A percentile compares a stretch with the other conserved stretches of the same genome.
These are phyloP conservation scores for Leucoptera coffeella DNA, from an alignment of 2,888 invertebrate genomes.

Conservation along the genomic window DNA sequence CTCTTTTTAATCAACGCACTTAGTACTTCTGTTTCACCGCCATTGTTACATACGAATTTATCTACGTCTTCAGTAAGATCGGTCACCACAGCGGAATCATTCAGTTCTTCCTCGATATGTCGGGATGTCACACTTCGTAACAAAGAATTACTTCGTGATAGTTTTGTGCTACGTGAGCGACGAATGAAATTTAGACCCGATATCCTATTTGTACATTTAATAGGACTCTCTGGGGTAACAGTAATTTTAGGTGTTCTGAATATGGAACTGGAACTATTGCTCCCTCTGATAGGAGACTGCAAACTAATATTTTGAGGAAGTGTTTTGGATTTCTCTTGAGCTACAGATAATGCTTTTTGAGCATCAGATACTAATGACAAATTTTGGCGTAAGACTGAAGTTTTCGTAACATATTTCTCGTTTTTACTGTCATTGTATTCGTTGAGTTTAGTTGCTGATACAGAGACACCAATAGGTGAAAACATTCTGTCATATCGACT, in stretches of 20 bases:
- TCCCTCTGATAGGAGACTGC: conserved; percentile 38
- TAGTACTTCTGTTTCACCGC: conserved; percentile 34
- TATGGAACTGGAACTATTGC: conserved; percentile 39
- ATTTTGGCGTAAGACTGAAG: conserved; percentile 34
- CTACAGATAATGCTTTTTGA: conserved; percentile 22
- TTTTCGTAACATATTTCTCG: conserved; percentile 19
- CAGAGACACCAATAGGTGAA: conserved; percentile 28
- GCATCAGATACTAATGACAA: conserved; percentile 40
- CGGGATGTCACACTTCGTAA: conserved; percentile 51
- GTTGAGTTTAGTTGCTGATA: conserved; percentile 32
- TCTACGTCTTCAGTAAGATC: conserved; percentile 35
- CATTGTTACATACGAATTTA: conserved; percentile 28
- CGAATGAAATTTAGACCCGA: conserved; percentile 59
- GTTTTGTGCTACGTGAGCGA: conserved; percentile 66
- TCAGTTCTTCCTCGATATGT: conserved; percentile 37
- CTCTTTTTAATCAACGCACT: conserved; percentile 40
- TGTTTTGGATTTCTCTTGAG: conserved; percentile 55
- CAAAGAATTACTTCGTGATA: conserved; percentile 61
- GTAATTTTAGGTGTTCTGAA: conserved; percentile 37
- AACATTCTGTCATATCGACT: conserved; percentile 36
- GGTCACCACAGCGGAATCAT: conserved; percentile 27
- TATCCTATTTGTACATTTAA: conserved; percentile 48
- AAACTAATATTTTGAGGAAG: conserved; percentile 52
- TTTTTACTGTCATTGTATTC: conserved; percentile 27
- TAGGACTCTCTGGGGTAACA: conserved; percentile 41